Evolutionary conservation across 2,113 vertebrate genomes (phyloP), one percentile per base, ranked within the genome.

Genomic region (Oreochromis tanganicae): DNA sequence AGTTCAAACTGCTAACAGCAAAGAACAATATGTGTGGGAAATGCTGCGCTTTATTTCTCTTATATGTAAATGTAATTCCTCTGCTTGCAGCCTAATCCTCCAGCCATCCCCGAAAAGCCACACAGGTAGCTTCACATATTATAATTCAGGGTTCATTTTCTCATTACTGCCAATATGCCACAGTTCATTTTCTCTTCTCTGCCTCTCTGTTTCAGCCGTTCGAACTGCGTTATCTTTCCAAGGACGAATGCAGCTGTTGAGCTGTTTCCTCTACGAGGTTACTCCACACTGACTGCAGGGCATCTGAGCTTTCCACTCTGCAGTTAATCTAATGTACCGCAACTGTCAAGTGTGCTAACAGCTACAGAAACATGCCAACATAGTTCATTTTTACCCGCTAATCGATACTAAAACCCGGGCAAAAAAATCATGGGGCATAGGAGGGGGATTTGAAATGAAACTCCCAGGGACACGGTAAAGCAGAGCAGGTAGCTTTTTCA

Each of bases 271-370:
- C 83, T 82, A 79, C 73, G 85, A 93, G 88, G 91, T 87, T 89
- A 84, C 73, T 78, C 59, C 89, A 90, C 66, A 27, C 92, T 86
- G 90, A 92, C 94, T 91, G 89, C 88, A 61, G 94, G 94, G 91
- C 86, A 91, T 90, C 82, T 68, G 59, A 89, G 82, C 66, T 89
- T 94, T 92, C 89, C 86, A 86, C 91, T 90, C 83, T 91, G 81
- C 84, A 86, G 92, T 89, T 95, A 90, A 93, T 95, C 87, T 86
- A 92, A 93, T 90, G 92, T 83, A 89, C 75, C 88, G 83, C 73
- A 29, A 89, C 91, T 90, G 87, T 73, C 83, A 34, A 79, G 83
- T 73, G 48, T 43, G 86, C 84, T 81, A 95, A 85, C 87, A 90
- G 89, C 92, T 83, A 79, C 82, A 80, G 78, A 83, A 89, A 91